A percentile compares a stretch with the other conserved stretches of the same genome.
Evolutionary conservation across 1,140 invertebrate species (phyloP).

Genomic region (roundworm (Caenorhabditis elegans)): DNA sequence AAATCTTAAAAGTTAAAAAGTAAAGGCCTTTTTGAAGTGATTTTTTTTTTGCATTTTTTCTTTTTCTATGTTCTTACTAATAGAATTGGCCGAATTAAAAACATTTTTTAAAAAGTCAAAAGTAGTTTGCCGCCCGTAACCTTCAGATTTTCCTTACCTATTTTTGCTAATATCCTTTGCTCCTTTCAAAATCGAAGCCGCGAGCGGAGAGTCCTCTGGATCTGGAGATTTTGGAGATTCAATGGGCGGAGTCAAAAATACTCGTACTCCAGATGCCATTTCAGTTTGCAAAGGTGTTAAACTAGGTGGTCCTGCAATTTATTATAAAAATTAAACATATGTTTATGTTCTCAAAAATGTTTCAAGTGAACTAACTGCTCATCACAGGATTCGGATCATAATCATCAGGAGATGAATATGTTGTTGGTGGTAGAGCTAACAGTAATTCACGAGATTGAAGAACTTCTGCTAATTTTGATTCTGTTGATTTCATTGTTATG

Average conservation of each 20-base stretch:
- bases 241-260: slow-evolving; percentile 1
- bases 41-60: too few species aligned
- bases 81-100: too few species aligned
- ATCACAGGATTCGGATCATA: slow-evolving; percentile 4
- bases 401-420: slow-evolving; percentile 9
- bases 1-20: too few species aligned
- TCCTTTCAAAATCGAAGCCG: slow-evolving; percentile 58
- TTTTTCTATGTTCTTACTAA: too few species aligned
- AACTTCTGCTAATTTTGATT: not conserved
- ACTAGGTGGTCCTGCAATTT: not conserved
- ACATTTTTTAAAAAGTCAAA: too few species aligned
- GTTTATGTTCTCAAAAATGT: not conserved
- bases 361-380: not conserved
- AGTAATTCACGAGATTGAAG: slow-evolving; percentile 8
- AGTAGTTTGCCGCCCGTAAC: too few species aligned
- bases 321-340: not conserved
- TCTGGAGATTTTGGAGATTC: slow-evolving; percentile 47
- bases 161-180: slow-evolving; percentile 60
- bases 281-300: not conserved
- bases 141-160: too few species aligned
- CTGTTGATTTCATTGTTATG: not conserved
- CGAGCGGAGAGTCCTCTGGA: slow-evolving; percentile 62
- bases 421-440: not conserved
- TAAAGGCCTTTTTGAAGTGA: too few species aligned
- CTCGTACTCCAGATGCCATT: not conserved